Base-by-base conservation (phyloP, 2,797 vertebrate genomes). In the Sebastes vulpes region DNA sequence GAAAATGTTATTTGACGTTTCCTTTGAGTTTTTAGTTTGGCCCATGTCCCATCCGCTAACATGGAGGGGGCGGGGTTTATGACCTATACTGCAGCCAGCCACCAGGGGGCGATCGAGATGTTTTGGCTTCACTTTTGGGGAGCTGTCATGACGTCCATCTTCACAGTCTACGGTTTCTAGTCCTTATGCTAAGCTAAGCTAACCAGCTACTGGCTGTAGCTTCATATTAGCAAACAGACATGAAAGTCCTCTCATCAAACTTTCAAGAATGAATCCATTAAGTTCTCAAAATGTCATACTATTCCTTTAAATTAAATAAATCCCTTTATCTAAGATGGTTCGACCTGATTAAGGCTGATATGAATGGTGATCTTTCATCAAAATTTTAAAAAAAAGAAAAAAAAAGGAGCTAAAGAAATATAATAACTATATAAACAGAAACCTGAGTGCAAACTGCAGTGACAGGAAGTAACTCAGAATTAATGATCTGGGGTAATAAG, bases 351-450 rank as follows among this genome's bases (percentile, higher is more conserved):
- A 1, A 28, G 46, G 56, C 56, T 57, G 25, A 65, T 65, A 65
- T 65, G 32, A 58, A 32, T 31, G 16, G 42, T 46, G 68, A 29
- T 3, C 6, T 53, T 31, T 70, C 20, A 50, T 57, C 1, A 31
- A 57, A 10, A 67, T 54, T 18, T 59, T 9, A 61, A 42, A 35
- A 25, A 16, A 53, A 35, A 14, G 0, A 0, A 35, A 23, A 61
- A 14, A 1, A 28, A 75, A 12, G 25, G 42, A 71, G 66, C 31
- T 69, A 4, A 69, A 73, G 31, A 79, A 64, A 70, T 56, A 56
- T 25, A 16, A 9, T 25, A 63, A 61, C 16, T 66, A 60, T 21
- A 63, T 23, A 59, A 66, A 59, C 11, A 68, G 67, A 82, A 64
- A 72, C 20, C 52, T 65, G 56, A 38, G 56, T 53, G 18, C 18